Conservation (phyloP, 2,797 vertebrate genomes). For the Danio choprae region DNA sequence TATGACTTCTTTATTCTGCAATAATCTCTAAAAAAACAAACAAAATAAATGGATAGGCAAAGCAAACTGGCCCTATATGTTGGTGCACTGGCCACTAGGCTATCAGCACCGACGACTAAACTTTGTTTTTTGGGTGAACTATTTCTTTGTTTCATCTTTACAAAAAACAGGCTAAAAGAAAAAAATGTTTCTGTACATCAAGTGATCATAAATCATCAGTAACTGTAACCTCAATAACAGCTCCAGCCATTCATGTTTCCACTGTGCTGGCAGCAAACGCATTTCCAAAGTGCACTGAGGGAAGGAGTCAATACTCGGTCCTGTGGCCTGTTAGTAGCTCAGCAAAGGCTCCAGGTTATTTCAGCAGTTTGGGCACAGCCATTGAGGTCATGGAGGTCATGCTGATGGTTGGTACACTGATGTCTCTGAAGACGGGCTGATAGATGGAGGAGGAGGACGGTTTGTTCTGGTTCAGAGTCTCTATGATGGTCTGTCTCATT, state of each 20-base stretch:
- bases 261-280: neutral
- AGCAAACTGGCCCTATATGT: too few species aligned
- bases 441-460: conserved; percentile 76
- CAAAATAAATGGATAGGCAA: too few species aligned
- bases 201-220: conserved; percentile 30
- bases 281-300: conserved; percentile 45
- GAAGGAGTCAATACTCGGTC: neutral
- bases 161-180: neutral
- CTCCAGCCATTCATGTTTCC: neutral
- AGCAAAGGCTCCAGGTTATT: conserved; percentile 71
- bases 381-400: conserved; percentile 89
- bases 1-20: too few species aligned
- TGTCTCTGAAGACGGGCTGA: conserved; percentile 92
- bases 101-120: neutral
- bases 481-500: conserved; percentile 96
- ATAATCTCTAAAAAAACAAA: too few species aligned
- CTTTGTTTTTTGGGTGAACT: conserved; percentile 18
- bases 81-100: too few species aligned
- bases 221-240: neutral
- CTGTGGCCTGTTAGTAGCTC: neutral
- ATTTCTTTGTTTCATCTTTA: neutral
- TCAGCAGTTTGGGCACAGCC: conserved; percentile 91
- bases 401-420: conserved; percentile 85
- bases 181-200: conserved; percentile 36
- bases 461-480: conserved; percentile 91